Evolutionary conservation across 2,797 vertebrate species (phyloP).

Genomic region (Enteromius mattozi): DNA sequence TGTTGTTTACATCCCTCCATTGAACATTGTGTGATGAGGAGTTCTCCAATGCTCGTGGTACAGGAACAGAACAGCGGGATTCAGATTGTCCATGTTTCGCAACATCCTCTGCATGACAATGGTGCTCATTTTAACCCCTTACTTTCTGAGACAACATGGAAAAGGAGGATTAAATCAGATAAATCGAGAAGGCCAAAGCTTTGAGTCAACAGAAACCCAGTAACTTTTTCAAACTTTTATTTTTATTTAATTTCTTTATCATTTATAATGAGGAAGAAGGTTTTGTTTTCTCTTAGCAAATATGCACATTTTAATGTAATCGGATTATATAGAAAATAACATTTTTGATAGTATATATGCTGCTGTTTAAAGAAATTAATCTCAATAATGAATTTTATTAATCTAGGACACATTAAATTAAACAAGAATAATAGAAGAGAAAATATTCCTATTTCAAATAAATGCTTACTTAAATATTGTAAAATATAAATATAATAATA

Average conservation of each 20-base stretch:
- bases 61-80: slow-evolving; percentile 18
- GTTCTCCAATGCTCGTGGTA: background rate
- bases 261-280: background rate
- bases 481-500: no score
- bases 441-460: background rate
- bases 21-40: slow-evolving; percentile 33
- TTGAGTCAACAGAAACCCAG: background rate
- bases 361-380: background rate
- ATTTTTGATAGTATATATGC: background rate
- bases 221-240: background rate
- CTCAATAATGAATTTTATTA: background rate
- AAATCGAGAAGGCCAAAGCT: background rate
- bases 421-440: background rate
- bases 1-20: slow-evolving; percentile 54
- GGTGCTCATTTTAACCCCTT: background rate
- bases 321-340: background rate
- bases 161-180: background rate
- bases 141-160: background rate
- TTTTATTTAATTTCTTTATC: background rate
- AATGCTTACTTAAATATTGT: background rate
- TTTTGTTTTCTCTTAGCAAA: background rate
- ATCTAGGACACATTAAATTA: background rate
- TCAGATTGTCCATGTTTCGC: slow-evolving; percentile 2
- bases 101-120: slow-evolving; percentile 18
- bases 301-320: background rate